Evolutionary conservation across 1,140 invertebrate species (phyloP).

Genomic region (Drosophila mayri): DNA sequence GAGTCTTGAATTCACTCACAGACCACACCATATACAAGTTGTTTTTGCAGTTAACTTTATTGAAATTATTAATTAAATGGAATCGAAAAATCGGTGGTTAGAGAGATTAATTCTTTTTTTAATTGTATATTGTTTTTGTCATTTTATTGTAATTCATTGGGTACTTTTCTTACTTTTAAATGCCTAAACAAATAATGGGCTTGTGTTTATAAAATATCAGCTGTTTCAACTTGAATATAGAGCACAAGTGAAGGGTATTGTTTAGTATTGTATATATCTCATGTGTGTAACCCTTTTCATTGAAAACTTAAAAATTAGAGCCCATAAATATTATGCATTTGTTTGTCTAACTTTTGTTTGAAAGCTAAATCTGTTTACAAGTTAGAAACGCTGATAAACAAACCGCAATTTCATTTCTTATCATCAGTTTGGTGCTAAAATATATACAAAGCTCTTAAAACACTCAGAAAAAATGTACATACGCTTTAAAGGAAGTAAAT

Average conservation of each 20-base stretch:
- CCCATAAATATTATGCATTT: not conserved
- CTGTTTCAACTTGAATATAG: not conserved
- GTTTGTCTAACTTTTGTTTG: not conserved
- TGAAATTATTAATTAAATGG: not conserved
- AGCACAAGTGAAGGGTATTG: not conserved
- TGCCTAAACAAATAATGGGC: not conserved
- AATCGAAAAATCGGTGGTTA: not conserved
- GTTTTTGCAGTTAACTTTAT: slow-evolving; percentile 2
- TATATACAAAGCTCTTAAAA: not conserved
- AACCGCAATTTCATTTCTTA: slow-evolving; percentile 19
- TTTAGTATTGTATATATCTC: not conserved
- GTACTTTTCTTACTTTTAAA: not conserved
- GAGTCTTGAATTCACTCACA: not conserved
- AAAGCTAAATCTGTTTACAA: slow-evolving; percentile 14
- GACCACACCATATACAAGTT: not conserved
- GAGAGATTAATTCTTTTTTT: not conserved
- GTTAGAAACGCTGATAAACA: slow-evolving; percentile 37
- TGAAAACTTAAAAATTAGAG: not conserved
- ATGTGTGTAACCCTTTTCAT: not conserved
- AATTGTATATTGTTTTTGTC: not conserved
- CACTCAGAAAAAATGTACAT: not conserved
- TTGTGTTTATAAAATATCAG: not conserved
- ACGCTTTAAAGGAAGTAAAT: fast-evolving
- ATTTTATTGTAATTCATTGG: not conserved
- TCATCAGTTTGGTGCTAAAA: slow-evolving; percentile 8